These are phyloP conservation scores for Trissolcus japonicus DNA, from an alignment of 2,888 invertebrate species.

Conservation along the genomic window DNA sequence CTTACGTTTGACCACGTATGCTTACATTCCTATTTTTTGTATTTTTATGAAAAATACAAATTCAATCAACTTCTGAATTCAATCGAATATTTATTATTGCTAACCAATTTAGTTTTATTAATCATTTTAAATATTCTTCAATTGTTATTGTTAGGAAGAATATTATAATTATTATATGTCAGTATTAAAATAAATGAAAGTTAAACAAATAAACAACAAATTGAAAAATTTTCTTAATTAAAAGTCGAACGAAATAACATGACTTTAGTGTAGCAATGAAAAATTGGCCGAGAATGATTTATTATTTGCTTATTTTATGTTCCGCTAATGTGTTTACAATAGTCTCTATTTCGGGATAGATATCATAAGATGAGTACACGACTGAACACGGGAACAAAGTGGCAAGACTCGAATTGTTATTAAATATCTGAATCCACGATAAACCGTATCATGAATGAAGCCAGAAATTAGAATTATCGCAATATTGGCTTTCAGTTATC, in stretches of 20 bases:
- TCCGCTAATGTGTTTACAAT: too few relatives aligned
- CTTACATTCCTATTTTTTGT: too few relatives aligned
- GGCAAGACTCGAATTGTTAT: conserved; percentile 2
- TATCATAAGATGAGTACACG: too few relatives aligned
- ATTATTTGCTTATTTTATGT: not conserved
- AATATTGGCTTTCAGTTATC: conserved; percentile 15
- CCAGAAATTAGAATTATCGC: conserved; percentile 12
- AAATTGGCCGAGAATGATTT: too few relatives aligned
- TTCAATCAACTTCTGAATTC: not conserved
- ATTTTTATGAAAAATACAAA: too few relatives aligned
- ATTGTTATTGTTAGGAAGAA: too few relatives aligned
- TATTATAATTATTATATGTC: too few relatives aligned
- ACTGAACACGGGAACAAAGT: not conserved
- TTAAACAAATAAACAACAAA: not conserved
- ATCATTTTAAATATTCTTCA: too few relatives aligned
- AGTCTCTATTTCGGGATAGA: too few relatives aligned
- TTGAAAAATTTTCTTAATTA: conserved; percentile 1
- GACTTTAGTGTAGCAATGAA: not conserved
- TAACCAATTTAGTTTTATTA: not conserved
- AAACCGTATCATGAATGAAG: conserved; percentile 6
- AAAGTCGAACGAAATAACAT: not conserved
- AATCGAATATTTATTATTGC: not conserved
- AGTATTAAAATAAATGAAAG: too few relatives aligned
- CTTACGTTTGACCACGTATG: not conserved
- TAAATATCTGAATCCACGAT: conserved; percentile 10